Conservation (phyloP, 2,888 invertebrate species). For the Augochlorella aurata region DNA sequence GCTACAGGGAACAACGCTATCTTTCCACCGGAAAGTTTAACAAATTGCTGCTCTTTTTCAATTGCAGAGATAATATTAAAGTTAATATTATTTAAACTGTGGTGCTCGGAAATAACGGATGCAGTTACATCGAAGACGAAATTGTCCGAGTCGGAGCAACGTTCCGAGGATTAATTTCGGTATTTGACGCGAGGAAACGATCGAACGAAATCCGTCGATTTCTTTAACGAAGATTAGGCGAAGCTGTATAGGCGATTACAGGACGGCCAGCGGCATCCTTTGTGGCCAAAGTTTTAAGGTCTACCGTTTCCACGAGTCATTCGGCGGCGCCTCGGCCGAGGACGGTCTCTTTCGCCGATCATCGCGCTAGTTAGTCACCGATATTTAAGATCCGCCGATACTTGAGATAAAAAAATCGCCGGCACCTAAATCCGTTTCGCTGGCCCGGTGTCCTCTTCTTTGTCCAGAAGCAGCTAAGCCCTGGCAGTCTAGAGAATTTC, state of each 20-base stretch:
- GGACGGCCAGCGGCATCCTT: slow-evolving; percentile 58
- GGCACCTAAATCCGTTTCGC: not conserved
- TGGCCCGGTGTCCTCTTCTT: not conserved
- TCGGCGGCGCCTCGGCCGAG: slow-evolving; percentile 75
- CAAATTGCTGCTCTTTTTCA: too few species aligned
- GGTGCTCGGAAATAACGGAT: too few species aligned
- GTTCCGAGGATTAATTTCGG: too few species aligned
- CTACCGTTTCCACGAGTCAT: slow-evolving; percentile 71
- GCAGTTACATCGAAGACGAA: too few species aligned
- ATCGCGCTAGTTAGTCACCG: slow-evolving; percentile 58
- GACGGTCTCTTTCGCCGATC: slow-evolving; percentile 41
- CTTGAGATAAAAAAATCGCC: slow-evolving; percentile 54
- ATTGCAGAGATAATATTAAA: too few species aligned
- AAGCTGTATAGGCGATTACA: slow-evolving; percentile 45
- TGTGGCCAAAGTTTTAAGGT: slow-evolving; percentile 31
- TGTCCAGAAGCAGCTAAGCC: too few species aligned
- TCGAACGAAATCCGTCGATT: not conserved
- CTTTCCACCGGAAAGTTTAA: too few species aligned
- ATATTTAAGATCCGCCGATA: slow-evolving; percentile 27
- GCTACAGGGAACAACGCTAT: too few species aligned
- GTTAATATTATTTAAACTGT: too few species aligned
- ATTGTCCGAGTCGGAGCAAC: too few species aligned
- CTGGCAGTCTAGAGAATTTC: slow-evolving; percentile 3
- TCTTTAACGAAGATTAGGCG: not conserved
- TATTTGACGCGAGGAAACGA: too few species aligned